These are phyloP conservation scores for Anolis carolinensis DNA, from an alignment of 2,113 vertebrate genomes.

Conservation along the genomic window DNA sequence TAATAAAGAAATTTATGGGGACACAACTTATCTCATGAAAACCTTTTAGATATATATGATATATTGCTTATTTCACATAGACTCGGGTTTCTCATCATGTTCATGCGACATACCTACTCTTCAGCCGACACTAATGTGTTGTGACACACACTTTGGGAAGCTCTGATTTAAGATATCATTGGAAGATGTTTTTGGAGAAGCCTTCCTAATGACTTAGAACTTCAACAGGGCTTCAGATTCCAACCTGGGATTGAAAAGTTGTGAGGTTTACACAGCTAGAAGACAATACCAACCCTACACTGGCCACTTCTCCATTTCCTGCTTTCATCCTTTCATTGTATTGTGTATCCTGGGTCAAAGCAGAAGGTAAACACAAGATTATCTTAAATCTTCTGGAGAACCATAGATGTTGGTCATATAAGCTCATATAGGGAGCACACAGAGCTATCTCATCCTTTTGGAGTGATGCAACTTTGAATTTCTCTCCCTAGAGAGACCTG, in stretches of 20 bases:
- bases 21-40: no score
- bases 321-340: neutral
- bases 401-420: neutral
- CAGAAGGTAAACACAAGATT: neutral
- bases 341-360: neutral
- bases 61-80: no score
- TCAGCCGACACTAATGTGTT: no score
- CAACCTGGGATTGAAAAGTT: neutral
- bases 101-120: no score
- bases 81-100: no score
- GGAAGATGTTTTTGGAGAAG: no score
- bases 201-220: no score
- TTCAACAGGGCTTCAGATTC: neutral
- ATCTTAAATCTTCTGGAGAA: neutral
- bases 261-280: neutral
- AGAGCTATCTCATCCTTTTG: no score
- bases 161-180: no score
- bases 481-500: neutral
- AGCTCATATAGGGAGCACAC: neutral
- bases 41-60: no score
- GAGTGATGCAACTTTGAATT: neutral
- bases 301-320: neutral
- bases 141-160: no score
- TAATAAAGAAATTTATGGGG: no score
- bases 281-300: neutral